Evolutionary conservation across 2,113 vertebrate genomes (phyloP).

Genomic region (Perca flavescens): DNA sequence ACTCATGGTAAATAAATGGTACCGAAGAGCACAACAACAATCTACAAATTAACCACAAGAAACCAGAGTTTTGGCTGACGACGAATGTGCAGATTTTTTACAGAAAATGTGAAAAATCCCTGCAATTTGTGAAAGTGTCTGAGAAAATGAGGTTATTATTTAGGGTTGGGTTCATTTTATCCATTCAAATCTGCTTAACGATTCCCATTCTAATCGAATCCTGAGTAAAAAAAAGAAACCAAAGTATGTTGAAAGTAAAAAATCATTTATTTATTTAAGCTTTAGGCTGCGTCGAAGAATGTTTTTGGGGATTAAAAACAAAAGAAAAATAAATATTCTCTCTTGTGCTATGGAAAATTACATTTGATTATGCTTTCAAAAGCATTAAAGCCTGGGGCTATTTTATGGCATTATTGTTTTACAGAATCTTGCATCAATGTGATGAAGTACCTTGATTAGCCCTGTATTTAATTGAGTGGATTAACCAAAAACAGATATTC

Average conservation of each 20-base stretch:
- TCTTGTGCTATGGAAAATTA: neutral
- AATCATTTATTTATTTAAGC: neutral
- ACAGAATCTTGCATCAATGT: conserved; percentile 40
- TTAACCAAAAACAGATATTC: conserved; percentile 2
- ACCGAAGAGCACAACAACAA: conserved; percentile 43
- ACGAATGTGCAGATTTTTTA: conserved; percentile 44
- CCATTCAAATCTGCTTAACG: conserved; percentile 41
- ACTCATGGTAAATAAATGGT: conserved; percentile 57
- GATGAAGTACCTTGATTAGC: conserved; percentile 43
- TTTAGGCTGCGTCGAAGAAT: conserved; percentile 29
- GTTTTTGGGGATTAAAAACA: conserved; percentile 29
- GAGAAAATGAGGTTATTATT: conserved; percentile 43
- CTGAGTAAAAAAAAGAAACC: conserved; percentile 24
- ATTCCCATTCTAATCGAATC: conserved; percentile 53
- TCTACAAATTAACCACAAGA: conserved; percentile 62
- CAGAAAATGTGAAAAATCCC: conserved; percentile 68
- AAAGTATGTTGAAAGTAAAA: conserved; percentile 21
- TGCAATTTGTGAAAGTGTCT: conserved; percentile 64
- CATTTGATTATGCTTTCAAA: conserved; percentile 4
- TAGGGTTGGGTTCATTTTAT: conserved; percentile 48
- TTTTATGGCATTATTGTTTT: conserved; percentile 3
- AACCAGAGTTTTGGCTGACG: conserved; percentile 66
- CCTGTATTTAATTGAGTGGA: neutral
- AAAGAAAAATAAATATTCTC: neutral
- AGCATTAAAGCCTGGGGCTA: conserved; percentile 11